Percentiles rank a stretch among this genome's conserved stretches.
Evolutionary conservation across 2,797 vertebrate species (phyloP).

Genomic region (Okamejei kenojei): DNA sequence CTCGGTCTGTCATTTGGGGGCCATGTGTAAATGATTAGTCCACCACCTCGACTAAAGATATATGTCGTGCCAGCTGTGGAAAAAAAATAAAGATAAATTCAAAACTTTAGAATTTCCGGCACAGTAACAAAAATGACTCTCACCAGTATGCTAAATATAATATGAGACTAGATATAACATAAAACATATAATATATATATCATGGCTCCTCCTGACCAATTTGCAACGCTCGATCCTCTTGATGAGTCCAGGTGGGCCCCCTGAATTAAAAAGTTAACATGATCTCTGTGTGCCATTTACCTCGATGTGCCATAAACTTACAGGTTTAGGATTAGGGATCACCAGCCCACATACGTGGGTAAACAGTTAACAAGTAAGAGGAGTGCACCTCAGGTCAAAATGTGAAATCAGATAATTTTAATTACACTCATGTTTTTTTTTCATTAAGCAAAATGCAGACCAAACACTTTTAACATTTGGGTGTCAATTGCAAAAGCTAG

Average conservation of each 20-base stretch:
- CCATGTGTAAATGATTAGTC: slow-evolving; percentile 96
- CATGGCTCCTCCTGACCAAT: neutral
- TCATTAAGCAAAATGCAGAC: neutral
- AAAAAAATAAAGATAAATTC: slow-evolving; percentile 37
- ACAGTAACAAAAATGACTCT: neutral
- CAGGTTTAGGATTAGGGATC: neutral
- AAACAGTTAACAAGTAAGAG: neutral
- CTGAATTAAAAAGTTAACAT: neutral
- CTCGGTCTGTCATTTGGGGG: slow-evolving; percentile 94
- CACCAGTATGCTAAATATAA: neutral
- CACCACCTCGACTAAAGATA: slow-evolving; percentile 95
- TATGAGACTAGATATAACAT: neutral
- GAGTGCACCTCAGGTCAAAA: neutral
- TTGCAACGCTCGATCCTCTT: too few relatives aligned
- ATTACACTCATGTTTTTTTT: neutral
- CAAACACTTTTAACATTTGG: neutral
- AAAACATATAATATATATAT: neutral
- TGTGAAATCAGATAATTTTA: neutral
- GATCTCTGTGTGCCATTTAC: neutral
- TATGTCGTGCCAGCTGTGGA: slow-evolving; percentile 86
- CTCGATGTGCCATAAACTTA: neutral
- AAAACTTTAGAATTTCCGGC: neutral
- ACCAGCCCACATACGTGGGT: too few relatives aligned
- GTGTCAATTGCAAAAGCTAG: too few relatives aligned
- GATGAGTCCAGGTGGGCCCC: neutral